phyloP scores from a whole-genome alignment of 2,797 vertebrate species.

The Pangasius djambal region DNA sequence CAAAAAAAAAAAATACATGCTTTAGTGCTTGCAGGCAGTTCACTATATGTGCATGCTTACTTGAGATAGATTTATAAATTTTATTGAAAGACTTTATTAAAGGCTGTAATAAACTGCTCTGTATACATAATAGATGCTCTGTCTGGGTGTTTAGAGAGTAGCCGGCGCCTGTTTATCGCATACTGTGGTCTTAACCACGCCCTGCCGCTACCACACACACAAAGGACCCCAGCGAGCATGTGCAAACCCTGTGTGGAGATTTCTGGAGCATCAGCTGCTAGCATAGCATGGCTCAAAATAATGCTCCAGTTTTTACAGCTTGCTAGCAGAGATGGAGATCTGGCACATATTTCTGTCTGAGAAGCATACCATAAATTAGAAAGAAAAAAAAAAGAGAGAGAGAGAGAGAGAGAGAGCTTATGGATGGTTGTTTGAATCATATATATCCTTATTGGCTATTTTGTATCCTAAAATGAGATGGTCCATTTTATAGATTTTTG shows the following conservation, averaged over 20 bases:
- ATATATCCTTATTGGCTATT: not conserved
- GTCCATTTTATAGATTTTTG: not conserved
- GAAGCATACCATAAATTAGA: conserved; percentile 17
- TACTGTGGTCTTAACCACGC: conserved; percentile 38
- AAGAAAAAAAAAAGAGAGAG: not conserved
- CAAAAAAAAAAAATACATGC: not conserved
- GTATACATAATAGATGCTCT: conserved; percentile 35
- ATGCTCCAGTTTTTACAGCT: conserved; percentile 43
- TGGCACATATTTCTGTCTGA: conserved; percentile 23
- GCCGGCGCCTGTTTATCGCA: not conserved
- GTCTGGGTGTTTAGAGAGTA: not conserved
- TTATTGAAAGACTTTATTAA: not conserved
- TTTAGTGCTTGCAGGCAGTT: not conserved
- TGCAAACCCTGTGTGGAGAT: conserved; percentile 21
- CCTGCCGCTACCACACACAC: conserved; percentile 38
- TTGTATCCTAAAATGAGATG: not conserved
- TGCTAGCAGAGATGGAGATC: conserved; percentile 8
- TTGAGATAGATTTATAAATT: not conserved
- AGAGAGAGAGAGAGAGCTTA: too few relatives aligned
- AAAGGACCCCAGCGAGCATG: conserved; percentile 44
- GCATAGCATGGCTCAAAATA: conserved; percentile 45
- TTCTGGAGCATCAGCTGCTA: conserved; percentile 25
- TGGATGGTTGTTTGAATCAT: not conserved
- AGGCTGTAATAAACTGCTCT: conserved; percentile 7
- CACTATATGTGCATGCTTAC: not conserved